Base-by-base conservation (phyloP, 2,113 vertebrate species). In the Salminus brasiliensis region DNA sequence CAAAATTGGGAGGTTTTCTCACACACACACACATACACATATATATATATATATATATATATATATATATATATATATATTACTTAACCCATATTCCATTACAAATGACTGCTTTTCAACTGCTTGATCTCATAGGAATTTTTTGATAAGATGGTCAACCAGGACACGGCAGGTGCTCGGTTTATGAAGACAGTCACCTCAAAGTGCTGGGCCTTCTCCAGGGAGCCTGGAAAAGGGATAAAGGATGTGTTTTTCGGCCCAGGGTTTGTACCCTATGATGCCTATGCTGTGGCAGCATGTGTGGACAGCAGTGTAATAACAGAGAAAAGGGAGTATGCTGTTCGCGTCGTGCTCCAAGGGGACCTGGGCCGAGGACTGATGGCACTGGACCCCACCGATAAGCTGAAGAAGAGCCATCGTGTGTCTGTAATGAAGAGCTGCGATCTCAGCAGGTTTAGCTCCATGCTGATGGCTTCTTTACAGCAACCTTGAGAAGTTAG, bases 151-250 rank as follows among this genome's bases (percentile, higher is more conserved):
- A 12, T 93, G 84, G 69, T 91, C 4, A 83, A 76, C 25, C 92
- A 92, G 84, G 90, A 92, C 2, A 25, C 85, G 0, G 81, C 88
- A 0, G 90, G 90, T 7, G 89, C 91, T 9, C 45, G 45, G 21
- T 93, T 95, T 34, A 91, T 94, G 91, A 94, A 92, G 86, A 84
- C 0, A 39, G 90, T 94, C 29, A 93, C 90, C 0, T 92, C 90
- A 0, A 86, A 87, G 47, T 92, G 89, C 52, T 76, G 80, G 87
- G 90, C 89, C 13, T 92, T 86, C 81, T 90, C 89, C 49, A 85
- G 69, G 67, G 82, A 87, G 8, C 34, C 53, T 0, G 45, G 80
- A 70, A 49, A 0, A 39, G 85, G 9, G 0, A 87, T 72, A 60
- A 88, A 86, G 36, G 89, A 90, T 5, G 30, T 88, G 18, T 75